A percentile compares a stretch with the other conserved stretches of the same genome.
These are phyloP conservation scores for Lytechinus pictus DNA, from an alignment of 35 echinoderm and acorn worm species.

Conservation along the genomic window DNA sequence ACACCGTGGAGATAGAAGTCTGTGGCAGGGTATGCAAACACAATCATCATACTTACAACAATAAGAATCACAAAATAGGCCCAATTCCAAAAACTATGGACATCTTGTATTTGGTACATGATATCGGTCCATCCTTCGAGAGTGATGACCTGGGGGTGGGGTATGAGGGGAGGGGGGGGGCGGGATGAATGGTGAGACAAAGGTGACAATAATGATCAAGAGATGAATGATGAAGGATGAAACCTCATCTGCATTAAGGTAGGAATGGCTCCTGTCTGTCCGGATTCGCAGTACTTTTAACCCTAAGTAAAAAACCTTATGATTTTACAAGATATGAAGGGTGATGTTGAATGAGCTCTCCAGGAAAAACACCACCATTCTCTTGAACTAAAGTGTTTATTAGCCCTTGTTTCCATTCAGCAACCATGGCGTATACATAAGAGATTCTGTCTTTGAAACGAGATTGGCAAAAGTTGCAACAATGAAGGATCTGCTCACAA, in stretches of 20 bases:
- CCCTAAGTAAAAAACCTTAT: neutral
- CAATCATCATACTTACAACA: constrained; percentile 88
- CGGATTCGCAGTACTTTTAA: neutral
- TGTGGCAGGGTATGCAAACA: neutral
- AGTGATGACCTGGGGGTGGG: constrained; percentile 82
- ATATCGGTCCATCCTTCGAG: constrained; percentile 97
- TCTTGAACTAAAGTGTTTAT: neutral
- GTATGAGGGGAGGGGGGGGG: neutral
- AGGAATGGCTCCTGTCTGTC: neutral
- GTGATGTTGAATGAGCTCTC: neutral
- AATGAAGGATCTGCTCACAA: neutral
- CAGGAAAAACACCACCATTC: neutral
- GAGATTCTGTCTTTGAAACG: too few relatives aligned
- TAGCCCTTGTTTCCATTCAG: neutral
- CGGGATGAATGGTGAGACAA: constrained; percentile 38
- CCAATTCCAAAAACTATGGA: constrained; percentile 98
- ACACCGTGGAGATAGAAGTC: neutral
- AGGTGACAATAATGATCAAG: constrained; percentile 33
- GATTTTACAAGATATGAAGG: neutral
- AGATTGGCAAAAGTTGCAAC: neutral
- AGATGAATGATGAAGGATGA: neutral
- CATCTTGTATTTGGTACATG: constrained; percentile 97
- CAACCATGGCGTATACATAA: too few relatives aligned
- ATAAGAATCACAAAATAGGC: constrained; percentile 98
- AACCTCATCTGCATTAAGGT: neutral